phyloP scores from a whole-genome alignment of 2,113 vertebrate species.

The Lycaon pictus region DNA sequence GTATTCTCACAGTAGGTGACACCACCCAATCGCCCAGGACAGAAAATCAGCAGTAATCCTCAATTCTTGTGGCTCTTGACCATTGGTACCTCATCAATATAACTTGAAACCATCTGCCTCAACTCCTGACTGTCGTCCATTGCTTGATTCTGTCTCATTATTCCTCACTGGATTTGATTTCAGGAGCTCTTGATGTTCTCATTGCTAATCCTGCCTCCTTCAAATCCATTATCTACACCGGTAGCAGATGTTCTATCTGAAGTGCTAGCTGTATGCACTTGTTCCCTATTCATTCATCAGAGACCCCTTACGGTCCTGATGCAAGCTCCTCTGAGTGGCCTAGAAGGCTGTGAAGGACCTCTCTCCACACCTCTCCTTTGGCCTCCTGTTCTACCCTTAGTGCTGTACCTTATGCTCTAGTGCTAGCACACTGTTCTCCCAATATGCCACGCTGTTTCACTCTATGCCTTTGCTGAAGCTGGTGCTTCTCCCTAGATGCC shows the following conservation, averaged over 20 bases:
- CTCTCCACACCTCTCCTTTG: neutral
- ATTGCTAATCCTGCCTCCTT: neutral
- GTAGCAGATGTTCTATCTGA: neutral
- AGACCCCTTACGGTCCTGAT: neutral
- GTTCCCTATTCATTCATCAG: neutral
- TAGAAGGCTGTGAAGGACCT: neutral
- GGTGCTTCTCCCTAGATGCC: neutral
- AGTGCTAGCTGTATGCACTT: neutral
- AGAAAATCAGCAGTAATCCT: neutral
- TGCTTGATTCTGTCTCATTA: neutral
- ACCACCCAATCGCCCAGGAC: neutral
- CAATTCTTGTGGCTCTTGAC: neutral
- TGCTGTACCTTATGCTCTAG: neutral
- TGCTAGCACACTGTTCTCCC: neutral
- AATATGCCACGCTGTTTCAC: neutral
- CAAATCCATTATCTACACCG: neutral
- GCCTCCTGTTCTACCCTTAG: neutral
- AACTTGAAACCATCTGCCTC: neutral
- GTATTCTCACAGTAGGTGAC: neutral
- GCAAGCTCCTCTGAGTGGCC: neutral
- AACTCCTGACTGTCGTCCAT: neutral
- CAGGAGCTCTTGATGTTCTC: neutral
- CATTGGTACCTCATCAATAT: neutral
- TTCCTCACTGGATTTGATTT: constrained; percentile 9
- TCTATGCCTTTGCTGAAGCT: neutral